These are phyloP conservation scores for Lordiphosa collinella DNA, from an alignment of 1,140 invertebrate genomes.

Conservation along the genomic window DNA sequence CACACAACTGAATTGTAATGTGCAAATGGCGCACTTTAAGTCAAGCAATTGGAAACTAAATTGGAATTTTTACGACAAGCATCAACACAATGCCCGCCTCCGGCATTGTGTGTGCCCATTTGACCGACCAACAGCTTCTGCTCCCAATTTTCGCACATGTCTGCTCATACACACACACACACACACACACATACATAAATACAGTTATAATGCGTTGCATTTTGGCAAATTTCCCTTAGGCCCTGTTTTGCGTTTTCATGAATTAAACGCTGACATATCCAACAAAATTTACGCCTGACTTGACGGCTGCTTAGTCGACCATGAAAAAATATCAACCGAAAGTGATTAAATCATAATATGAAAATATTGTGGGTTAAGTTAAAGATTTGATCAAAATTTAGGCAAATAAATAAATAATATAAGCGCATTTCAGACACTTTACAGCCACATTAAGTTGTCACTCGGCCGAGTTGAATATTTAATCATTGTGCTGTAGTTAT, in stretches of 20 bases:
- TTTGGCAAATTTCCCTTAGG: constrained; percentile 70
- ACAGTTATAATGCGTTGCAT: constrained; percentile 60
- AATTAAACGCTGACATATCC: constrained; percentile 54
- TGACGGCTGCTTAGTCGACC: constrained; percentile 46
- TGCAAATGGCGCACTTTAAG: constrained; percentile 70
- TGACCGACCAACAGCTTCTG: constrained; percentile 41
- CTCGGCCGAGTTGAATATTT: no score
- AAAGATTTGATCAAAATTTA: no score
- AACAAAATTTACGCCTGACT: constrained; percentile 64
- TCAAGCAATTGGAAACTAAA: constrained; percentile 77
- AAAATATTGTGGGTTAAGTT: background rate
- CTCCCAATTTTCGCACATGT: constrained; percentile 7
- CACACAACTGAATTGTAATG: constrained; percentile 42
- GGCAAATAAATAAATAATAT: no score
- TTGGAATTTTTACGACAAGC: constrained; percentile 75
- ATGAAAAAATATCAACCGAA: constrained; percentile 35
- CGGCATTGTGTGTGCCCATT: constrained; percentile 63
- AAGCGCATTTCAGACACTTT: no score
- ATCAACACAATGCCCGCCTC: constrained; percentile 46
- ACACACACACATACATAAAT: constrained; percentile 7
- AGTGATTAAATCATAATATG: background rate
- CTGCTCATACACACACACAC: constrained; percentile 3
- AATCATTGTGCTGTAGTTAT: no score
- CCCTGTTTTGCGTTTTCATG: constrained; percentile 42
- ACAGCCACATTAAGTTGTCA: no score